Base-by-base conservation (phyloP, 2,113 vertebrate species). In the Pachypanchax playfairii region DNA sequence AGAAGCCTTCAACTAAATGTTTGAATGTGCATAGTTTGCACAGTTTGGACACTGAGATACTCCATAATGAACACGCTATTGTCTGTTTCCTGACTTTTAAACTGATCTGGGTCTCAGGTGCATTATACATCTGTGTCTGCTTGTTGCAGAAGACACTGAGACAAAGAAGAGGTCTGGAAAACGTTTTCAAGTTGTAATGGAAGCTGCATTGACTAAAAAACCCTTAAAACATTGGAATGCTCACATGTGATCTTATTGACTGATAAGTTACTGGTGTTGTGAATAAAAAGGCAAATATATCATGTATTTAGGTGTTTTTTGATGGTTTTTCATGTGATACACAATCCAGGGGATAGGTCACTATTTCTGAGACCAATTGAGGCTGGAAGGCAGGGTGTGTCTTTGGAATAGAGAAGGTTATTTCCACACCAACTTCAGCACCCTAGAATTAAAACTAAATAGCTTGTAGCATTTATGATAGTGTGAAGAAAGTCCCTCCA, bases 111-210 rank as follows among this genome's bases (percentile, higher is more conserved):
- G 65, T 68, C 69, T 76, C 59, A 80, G 81, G 77, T 88, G 68
- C 50, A 50, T 53, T 57, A 21, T 69, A 26, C 10, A 5, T 38
- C 46, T 4, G 3, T 42, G 39, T 46, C 20, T 48, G 17, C 43
- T 54, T 36, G 58, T 42, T 46, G 36, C 14, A 46, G 25, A 65
- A 81, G 60, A 76, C 56, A 26, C 58, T 67, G 47, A 77, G 70
- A 87, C 73, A 78, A 44, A 22, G 51, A 71, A 41, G 25, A 43
- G 49, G 61, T 83, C 80, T 85, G 84, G 79, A 81, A 85, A 88
- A 85, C 18, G 64, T 83, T 86, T 83, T 70, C 80, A 65, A 80
- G 62, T 51, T 64, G 51, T 69, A 77, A 81, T 70, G 75, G 79
- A 31, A 55, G 66, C 60, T 64, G 50, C 29, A 38, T 26, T 73